These are phyloP conservation scores for Mesitornis unicolor DNA, from an alignment of 2,113 vertebrate species.

Conservation along the genomic window DNA sequence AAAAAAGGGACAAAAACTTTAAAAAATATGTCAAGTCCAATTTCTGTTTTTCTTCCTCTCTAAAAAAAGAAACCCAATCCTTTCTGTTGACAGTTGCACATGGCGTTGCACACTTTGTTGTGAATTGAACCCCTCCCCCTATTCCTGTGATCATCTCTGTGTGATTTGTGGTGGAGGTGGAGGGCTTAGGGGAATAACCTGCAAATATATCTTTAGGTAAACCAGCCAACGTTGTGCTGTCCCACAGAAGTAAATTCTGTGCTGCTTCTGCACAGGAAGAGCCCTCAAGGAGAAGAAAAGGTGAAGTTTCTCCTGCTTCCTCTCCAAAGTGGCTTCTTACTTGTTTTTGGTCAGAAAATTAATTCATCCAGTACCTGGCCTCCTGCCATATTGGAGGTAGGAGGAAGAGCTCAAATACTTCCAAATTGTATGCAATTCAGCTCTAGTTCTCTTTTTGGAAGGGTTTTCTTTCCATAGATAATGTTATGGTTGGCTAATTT, in stretches of 20 bases:
- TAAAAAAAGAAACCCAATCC: not conserved
- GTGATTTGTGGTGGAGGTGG: not conserved
- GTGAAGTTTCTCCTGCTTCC: not conserved
- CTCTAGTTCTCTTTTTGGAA: not conserved
- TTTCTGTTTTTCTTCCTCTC: not conserved
- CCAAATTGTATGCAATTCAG: not conserved
- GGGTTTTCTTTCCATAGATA: not conserved
- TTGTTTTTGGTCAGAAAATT: not conserved
- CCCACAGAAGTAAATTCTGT: not conserved
- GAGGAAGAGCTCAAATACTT: not conserved
- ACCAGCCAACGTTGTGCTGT: not conserved
- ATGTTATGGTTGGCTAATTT: not conserved
- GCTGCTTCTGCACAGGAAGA: not conserved
- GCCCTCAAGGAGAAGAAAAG: not conserved
- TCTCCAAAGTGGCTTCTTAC: not conserved
- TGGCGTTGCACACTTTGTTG: not conserved
- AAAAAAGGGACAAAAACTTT: not conserved
- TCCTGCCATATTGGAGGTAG: not conserved
- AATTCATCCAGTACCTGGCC: not conserved
- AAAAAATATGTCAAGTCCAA: not conserved
- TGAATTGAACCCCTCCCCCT: not conserved
- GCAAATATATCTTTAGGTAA: not conserved
- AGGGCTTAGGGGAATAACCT: not conserved
- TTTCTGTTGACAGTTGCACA: not conserved
- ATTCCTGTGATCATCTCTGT: not conserved